Evolutionary conservation across 2,113 vertebrate genomes (phyloP).

Genomic region (Podarcis raffonei): DNA sequence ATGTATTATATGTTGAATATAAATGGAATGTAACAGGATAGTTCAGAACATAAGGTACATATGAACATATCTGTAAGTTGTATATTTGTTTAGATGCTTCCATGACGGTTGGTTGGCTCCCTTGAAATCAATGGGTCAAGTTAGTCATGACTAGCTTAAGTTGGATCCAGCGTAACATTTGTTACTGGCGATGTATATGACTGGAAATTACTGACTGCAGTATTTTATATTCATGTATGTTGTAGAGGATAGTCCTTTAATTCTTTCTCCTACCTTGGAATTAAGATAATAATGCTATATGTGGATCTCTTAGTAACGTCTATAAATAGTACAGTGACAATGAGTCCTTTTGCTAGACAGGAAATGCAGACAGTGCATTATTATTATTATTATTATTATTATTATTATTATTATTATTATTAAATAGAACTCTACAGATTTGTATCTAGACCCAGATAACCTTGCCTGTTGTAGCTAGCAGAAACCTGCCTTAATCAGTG

Average conservation of each 20-base stretch:
- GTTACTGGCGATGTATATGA: background rate
- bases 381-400: background rate
- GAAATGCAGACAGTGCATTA: slow-evolving; percentile 4
- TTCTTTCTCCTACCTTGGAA: background rate
- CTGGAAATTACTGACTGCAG: background rate
- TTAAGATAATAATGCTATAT: background rate
- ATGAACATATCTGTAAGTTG: background rate
- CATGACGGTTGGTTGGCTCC: background rate
- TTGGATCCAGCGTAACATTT: background rate
- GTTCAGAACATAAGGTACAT: background rate
- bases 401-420: background rate
- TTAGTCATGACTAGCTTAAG: too few species aligned
- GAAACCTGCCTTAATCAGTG: slow-evolving; percentile 46
- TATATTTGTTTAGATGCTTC: background rate
- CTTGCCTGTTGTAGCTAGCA: slow-evolving; percentile 41
- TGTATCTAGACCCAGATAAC: slow-evolving; percentile 43
- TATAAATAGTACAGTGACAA: background rate
- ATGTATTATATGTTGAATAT: background rate
- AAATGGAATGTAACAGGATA: background rate
- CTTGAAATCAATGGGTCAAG: too few species aligned
- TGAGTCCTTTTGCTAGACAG: background rate
- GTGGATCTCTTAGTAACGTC: background rate
- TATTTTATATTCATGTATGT: background rate
- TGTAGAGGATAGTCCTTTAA: background rate
- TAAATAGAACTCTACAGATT: background rate